phyloP scores from a whole-genome alignment of 2,888 invertebrate genomes.

The Drosophila prolongata region DNA sequence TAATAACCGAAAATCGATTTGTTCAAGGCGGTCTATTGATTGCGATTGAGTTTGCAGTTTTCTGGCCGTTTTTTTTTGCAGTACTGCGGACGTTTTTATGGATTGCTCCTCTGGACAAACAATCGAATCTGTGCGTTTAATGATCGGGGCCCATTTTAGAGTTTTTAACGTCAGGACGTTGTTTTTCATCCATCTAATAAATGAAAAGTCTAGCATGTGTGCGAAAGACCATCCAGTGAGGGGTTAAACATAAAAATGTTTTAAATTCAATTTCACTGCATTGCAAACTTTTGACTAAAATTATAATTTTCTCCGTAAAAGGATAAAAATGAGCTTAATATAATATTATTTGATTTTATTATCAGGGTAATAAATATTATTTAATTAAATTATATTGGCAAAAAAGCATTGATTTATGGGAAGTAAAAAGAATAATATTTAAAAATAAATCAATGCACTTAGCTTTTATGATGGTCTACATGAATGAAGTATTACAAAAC shows the following conservation, averaged over 20 bases:
- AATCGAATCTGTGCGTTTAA: slow-evolving; percentile 24
- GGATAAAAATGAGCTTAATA: no score
- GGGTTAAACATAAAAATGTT: neutral
- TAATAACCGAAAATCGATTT: slow-evolving; percentile 75
- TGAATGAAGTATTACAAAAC: no score
- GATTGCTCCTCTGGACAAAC: slow-evolving; percentile 43
- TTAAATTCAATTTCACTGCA: no score
- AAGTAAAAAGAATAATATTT: neutral
- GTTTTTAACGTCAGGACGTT: slow-evolving; percentile 46
- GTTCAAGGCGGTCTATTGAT: slow-evolving; percentile 44
- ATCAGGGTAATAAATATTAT: no score
- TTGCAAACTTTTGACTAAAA: no score
- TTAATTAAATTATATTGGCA: no score
- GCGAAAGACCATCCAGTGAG: neutral
- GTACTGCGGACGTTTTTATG: slow-evolving; percentile 70
- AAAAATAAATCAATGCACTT: neutral
- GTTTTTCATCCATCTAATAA: slow-evolving; percentile 34
- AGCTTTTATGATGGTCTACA: no score
- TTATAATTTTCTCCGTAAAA: no score
- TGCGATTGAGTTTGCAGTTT: slow-evolving; percentile 42
- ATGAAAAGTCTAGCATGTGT: slow-evolving; percentile 50
- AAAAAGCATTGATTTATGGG: neutral
- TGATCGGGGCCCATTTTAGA: slow-evolving; percentile 42
- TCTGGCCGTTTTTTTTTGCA: slow-evolving; percentile 19
- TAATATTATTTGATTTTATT: no score